Percentiles rank a stretch among this genome's conserved stretches.
Conservation (phyloP, 2,113 vertebrate species). For the Gila orcuttii region DNA sequence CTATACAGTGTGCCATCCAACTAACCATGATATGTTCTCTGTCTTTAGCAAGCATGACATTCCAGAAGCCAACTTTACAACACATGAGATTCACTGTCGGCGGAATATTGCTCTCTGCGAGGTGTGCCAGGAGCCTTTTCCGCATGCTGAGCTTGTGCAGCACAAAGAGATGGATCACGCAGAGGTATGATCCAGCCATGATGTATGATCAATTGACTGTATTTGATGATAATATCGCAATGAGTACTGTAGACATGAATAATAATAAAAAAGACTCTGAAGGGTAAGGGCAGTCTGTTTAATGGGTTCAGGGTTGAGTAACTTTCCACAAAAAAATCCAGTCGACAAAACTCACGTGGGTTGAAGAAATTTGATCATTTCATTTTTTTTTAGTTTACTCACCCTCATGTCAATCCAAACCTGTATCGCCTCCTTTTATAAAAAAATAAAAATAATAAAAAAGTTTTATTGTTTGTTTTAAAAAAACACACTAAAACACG, state of each 20-base stretch:
- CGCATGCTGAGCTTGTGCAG: conserved; percentile 82
- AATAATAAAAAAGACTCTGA: too few species aligned
- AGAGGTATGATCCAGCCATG: conserved; percentile 70
- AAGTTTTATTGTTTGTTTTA: too few species aligned
- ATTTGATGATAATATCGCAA: neutral
- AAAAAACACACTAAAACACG: neutral
- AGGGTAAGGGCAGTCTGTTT: too few species aligned
- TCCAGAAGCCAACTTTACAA: conserved; percentile 90
- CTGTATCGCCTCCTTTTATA: neutral
- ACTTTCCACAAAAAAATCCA: neutral
- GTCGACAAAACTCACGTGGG: neutral
- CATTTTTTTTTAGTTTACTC: neutral
- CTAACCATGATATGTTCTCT: neutral
- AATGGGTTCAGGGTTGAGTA: too few species aligned
- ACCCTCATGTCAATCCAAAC: neutral
- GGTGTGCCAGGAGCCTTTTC: conserved; percentile 88
- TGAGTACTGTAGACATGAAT: neutral
- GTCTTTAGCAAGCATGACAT: conserved; percentile 88
- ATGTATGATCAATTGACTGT: neutral
- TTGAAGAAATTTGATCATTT: neutral
- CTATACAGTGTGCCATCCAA: neutral
- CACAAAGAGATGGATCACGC: conserved; percentile 87
- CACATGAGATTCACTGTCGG: conserved; percentile 94
- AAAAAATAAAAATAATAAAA: too few species aligned
- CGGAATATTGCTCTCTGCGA: conserved; percentile 89